Conservation (phyloP, 2,113 vertebrate species). For the Proteles cristata region DNA sequence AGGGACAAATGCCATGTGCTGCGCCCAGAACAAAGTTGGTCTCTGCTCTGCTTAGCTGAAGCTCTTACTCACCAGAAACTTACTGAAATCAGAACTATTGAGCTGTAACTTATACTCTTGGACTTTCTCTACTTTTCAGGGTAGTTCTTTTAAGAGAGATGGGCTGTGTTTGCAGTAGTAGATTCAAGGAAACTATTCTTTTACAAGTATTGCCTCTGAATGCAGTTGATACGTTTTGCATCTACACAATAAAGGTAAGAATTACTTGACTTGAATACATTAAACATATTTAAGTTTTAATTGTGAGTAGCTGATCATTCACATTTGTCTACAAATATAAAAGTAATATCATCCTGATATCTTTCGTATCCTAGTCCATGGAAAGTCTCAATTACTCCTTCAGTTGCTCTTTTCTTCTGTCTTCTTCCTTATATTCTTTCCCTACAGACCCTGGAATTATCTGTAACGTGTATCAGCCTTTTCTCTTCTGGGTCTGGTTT, state of each 20-base stretch:
- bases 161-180: background rate
- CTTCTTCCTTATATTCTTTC: background rate
- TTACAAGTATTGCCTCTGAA: background rate
- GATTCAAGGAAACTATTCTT: background rate
- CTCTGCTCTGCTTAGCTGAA: background rate
- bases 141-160: background rate
- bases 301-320: background rate
- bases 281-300: constrained; percentile 3
- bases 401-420: background rate
- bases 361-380: background rate
- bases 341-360: background rate
- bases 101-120: background rate
- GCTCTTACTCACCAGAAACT: background rate
- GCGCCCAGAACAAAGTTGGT: background rate
- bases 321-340: background rate
- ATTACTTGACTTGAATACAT: background rate
- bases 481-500: background rate
- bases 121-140: background rate
- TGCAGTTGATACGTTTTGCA: background rate
- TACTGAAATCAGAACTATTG: background rate
- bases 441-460: background rate
- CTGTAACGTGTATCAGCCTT: background rate
- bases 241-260: background rate
- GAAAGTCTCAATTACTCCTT: background rate
- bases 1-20: background rate